Percentiles rank a stretch among this genome's conserved stretches.
Evolutionary conservation across 2,797 vertebrate genomes (phyloP).

Genomic region (Phoebastria nigripes): DNA sequence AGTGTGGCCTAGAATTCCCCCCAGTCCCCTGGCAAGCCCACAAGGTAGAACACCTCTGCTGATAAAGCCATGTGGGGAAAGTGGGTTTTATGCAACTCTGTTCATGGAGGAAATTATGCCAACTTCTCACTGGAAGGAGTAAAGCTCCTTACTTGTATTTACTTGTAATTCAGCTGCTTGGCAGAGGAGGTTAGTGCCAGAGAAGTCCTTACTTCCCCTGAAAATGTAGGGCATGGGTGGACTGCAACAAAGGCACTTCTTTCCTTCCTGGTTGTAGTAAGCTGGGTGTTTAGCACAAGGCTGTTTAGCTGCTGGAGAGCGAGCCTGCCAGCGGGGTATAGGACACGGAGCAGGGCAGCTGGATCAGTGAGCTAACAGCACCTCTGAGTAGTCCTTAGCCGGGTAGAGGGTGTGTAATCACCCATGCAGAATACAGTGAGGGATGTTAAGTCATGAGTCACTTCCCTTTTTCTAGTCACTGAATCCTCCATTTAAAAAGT

Average conservation of each 20-base stretch:
- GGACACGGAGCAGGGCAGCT: neutral
- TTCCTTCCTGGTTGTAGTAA: neutral
- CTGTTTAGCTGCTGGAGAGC: neutral
- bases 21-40: neutral
- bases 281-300: neutral
- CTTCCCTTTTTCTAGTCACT: neutral
- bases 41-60: neutral
- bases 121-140: neutral
- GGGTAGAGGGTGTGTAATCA: neutral
- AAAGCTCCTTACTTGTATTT: constrained; percentile 29
- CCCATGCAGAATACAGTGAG: neutral
- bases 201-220: neutral
- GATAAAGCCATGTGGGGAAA: neutral
- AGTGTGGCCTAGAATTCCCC: neutral
- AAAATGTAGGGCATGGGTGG: neutral
- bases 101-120: neutral
- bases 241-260: neutral
- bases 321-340: neutral
- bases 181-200: neutral
- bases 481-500: neutral
- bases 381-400: neutral
- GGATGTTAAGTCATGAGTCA: neutral
- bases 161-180: neutral
- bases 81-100: neutral
- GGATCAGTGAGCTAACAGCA: neutral